Conservation (phyloP, 2,888 invertebrate species). For the Liposcelis brunnea region DNA sequence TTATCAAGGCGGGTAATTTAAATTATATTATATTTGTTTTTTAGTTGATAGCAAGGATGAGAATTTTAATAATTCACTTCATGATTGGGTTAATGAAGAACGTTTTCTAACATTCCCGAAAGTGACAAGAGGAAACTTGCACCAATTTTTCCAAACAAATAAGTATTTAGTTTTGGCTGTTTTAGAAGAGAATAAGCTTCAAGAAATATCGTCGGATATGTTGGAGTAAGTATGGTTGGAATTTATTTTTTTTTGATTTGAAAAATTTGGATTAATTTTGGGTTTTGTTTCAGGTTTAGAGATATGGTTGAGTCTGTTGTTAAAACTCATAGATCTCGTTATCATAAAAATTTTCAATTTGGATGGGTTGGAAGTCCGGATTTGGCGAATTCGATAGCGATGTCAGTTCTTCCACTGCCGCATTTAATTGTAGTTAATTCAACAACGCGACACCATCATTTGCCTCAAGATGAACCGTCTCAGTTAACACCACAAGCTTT, state of each 20-base stretch:
- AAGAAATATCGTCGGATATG: slow-evolving; percentile 63
- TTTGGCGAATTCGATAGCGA: slow-evolving; percentile 83
- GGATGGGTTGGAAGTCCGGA: slow-evolving; percentile 88
- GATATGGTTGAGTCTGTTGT: slow-evolving; percentile 72
- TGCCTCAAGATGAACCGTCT: slow-evolving; percentile 68
- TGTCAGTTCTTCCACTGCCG: slow-evolving; percentile 68
- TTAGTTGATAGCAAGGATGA: slow-evolving; percentile 27
- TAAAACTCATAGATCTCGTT: slow-evolving; percentile 52
- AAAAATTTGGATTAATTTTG: no score
- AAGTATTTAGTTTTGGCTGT: slow-evolving; percentile 79
- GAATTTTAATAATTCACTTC: slow-evolving; percentile 49
- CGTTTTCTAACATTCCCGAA: slow-evolving; percentile 79
- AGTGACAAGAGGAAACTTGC: slow-evolving; percentile 45
- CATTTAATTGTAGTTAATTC: slow-evolving; percentile 82
- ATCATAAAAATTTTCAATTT: slow-evolving; percentile 75
- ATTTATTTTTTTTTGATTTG: no score
- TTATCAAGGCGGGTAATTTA: slow-evolving; percentile 11
- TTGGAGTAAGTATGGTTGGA: slow-evolving; percentile 31
- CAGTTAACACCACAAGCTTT: slow-evolving; percentile 66
- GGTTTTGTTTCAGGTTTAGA: slow-evolving; percentile 35
- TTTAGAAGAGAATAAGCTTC: slow-evolving; percentile 72
- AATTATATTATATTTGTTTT: slow-evolving; percentile 13
- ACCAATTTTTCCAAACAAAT: slow-evolving; percentile 65
- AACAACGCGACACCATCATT: slow-evolving; percentile 78
- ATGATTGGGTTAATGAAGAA: slow-evolving; percentile 78